These are phyloP conservation scores for Eudyptes chrysolophus DNA, from an alignment of 2,113 vertebrate genomes.

Conservation along the genomic window DNA sequence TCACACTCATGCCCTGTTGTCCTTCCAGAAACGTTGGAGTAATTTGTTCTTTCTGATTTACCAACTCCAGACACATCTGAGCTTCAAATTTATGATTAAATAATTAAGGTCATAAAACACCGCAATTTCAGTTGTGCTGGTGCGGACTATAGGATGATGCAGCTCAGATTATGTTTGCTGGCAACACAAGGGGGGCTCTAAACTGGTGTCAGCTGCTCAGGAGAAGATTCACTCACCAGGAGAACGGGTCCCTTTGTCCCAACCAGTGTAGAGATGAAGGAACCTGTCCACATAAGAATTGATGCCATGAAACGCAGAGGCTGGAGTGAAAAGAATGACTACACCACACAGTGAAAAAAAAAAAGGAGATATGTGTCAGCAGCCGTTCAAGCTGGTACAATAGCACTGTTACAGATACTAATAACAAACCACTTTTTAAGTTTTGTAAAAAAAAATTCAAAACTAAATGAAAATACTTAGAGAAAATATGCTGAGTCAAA, in stretches of 20 bases:
- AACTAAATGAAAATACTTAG: background rate
- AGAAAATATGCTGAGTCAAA: background rate
- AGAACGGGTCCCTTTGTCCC: background rate
- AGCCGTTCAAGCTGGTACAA: background rate
- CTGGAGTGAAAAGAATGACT: background rate
- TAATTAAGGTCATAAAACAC: background rate
- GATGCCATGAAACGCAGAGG: background rate
- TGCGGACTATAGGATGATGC: background rate
- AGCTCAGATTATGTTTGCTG: background rate
- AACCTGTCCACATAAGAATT: background rate
- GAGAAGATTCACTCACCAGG: background rate
- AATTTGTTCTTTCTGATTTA: background rate
- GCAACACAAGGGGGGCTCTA: background rate
- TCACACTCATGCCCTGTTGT: background rate
- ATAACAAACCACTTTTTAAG: background rate
- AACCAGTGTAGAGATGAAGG: background rate
- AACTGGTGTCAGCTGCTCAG: background rate
- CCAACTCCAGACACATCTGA: background rate
- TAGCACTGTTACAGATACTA: background rate
- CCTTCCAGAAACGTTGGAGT: background rate
- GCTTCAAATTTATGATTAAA: background rate
- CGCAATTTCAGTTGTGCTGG: background rate
- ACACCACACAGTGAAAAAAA: background rate
- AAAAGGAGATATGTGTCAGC: background rate
- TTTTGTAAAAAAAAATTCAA: background rate